These are phyloP conservation scores for Pantelozetes paolii DNA, from an alignment of 2,888 invertebrate genomes.

Conservation along the genomic window DNA sequence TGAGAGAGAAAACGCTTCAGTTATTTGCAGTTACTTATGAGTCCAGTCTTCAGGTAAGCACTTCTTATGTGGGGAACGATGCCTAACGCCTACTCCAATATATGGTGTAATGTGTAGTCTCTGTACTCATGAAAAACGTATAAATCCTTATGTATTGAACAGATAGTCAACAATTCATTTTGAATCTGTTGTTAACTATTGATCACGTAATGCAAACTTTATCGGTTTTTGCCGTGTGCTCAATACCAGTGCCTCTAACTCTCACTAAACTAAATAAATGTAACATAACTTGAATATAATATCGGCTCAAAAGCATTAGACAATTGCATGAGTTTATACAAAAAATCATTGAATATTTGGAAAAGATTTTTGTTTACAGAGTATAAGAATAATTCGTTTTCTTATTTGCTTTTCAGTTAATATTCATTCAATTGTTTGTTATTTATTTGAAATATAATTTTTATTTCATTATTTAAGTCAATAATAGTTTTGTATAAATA, in stretches of 20 bases:
- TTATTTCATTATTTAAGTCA: too few relatives aligned
- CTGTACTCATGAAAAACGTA: not conserved
- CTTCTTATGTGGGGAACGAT: not conserved
- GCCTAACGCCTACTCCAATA: not conserved
- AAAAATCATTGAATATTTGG: too few relatives aligned
- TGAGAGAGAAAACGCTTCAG: not conserved
- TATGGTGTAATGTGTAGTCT: not conserved
- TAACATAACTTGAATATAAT: not conserved
- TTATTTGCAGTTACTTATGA: not conserved
- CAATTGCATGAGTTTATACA: too few relatives aligned
- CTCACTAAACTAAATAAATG: not conserved
- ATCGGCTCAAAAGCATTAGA: too few relatives aligned
- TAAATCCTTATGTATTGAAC: constrained; percentile 13
- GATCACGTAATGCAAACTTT: constrained; percentile 9
- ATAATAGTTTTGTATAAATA: too few relatives aligned
- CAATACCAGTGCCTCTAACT: not conserved
- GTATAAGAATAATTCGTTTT: too few relatives aligned
- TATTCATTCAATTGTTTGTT: too few relatives aligned
- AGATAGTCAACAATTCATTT: constrained; percentile 26
- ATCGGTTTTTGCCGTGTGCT: constrained; percentile 18
- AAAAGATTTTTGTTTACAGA: too few relatives aligned
- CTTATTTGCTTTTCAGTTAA: too few relatives aligned
- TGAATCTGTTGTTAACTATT: not conserved
- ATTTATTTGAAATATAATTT: too few relatives aligned
- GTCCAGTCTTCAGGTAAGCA: not conserved